A percentile compares a stretch with the other conserved stretches of the same genome.
Evolutionary conservation across 2,888 invertebrate species (phyloP).

Genomic region (Eilema depressum): DNA sequence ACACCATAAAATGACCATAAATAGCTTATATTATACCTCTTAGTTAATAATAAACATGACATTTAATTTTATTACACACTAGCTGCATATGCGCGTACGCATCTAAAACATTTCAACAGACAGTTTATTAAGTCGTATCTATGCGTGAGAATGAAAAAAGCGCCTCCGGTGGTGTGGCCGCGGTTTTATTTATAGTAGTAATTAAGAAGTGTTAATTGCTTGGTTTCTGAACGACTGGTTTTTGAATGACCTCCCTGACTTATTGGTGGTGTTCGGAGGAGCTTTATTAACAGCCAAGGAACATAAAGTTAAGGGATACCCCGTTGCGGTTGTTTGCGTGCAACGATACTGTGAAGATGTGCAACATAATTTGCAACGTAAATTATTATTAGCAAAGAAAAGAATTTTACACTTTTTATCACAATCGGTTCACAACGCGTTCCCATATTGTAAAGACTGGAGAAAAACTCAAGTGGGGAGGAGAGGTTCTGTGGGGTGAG

Average conservation of each 20-base stretch:
- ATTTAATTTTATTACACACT: constrained; percentile 15
- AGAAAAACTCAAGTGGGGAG: too few species aligned
- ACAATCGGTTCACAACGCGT: too few species aligned
- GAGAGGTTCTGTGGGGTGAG: too few species aligned
- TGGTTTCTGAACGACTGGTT: constrained; percentile 28
- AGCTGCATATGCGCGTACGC: background rate
- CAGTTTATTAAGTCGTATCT: constrained; percentile 34
- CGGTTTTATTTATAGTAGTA: constrained; percentile 35
- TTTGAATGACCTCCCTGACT: background rate
- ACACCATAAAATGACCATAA: constrained; percentile 22
- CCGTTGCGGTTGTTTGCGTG: background rate
- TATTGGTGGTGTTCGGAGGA: background rate
- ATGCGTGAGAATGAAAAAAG: constrained; percentile 40
- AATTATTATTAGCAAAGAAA: background rate
- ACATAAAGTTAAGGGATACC: background rate
- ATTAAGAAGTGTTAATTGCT: constrained; percentile 54
- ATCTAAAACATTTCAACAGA: constrained; percentile 16
- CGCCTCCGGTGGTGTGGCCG: constrained; percentile 15
- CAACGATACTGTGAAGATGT: background rate
- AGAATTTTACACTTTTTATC: too few species aligned
- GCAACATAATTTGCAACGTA: background rate
- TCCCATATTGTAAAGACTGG: too few species aligned
- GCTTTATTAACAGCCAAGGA: background rate
- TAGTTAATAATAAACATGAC: constrained; percentile 18
- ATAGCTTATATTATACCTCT: constrained; percentile 15